phyloP scores from a whole-genome alignment of 2,888 invertebrate genomes.

The Orthosia gracilis region DNA sequence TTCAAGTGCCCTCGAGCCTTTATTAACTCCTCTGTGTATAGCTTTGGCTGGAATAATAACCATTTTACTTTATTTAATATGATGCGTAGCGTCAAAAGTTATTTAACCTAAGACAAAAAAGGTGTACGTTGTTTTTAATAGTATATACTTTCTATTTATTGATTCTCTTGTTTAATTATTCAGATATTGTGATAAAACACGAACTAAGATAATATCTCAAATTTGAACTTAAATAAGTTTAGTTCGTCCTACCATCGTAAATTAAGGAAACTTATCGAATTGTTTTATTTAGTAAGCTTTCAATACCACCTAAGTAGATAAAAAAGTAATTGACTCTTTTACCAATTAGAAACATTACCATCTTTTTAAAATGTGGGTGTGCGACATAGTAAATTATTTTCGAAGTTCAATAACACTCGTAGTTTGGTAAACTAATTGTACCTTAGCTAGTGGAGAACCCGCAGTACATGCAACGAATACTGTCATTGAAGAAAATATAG shows the following conservation, averaged over 20 bases:
- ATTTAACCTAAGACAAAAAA: conserved; percentile 28
- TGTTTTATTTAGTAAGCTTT: not conserved
- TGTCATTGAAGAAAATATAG: not conserved
- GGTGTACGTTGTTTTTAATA: not conserved
- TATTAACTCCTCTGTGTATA: conserved; percentile 31
- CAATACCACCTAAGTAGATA: not conserved
- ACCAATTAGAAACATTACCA: conserved; percentile 9
- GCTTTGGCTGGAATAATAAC: conserved; percentile 28
- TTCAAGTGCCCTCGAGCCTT: conserved; percentile 35
- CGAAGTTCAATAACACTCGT: not conserved
- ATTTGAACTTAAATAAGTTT: not conserved
- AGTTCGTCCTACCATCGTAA: not conserved
- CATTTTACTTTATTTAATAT: conserved; percentile 6
- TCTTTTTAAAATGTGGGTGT: conserved; percentile 28
- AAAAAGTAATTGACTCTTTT: conserved; percentile 17
- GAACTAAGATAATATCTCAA: not conserved
- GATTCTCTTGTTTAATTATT: not conserved
- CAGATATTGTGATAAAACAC: not conserved
- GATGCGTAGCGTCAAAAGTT: conserved; percentile 12
- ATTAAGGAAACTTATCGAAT: not conserved
- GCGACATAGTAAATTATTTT: conserved; percentile 3
- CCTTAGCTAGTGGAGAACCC: no score
- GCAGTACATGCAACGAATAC: not conserved
- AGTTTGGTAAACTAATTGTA: no score
- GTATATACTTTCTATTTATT: not conserved